These are phyloP conservation scores for Ptychochromis oligacanthus DNA, from an alignment of 2,113 vertebrate genomes.

Conservation along the genomic window DNA sequence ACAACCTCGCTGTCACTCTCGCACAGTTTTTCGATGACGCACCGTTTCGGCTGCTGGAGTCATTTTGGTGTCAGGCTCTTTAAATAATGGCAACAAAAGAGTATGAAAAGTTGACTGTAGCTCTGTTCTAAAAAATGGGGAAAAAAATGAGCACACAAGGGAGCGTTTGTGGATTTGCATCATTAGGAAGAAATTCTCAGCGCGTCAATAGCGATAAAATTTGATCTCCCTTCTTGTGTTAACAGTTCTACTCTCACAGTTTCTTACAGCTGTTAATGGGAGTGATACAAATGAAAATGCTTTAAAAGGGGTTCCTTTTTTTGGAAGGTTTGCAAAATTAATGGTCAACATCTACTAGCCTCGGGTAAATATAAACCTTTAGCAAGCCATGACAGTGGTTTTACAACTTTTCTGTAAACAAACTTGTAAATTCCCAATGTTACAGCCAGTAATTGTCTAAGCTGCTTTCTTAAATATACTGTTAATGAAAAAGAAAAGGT, in stretches of 20 bases:
- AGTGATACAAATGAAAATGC: background rate
- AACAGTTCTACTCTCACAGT: background rate
- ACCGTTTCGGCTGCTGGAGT: background rate
- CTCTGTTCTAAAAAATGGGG: background rate
- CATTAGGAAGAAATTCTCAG: constrained; percentile 16
- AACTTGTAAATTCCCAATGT: background rate
- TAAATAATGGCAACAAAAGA: constrained; percentile 8
- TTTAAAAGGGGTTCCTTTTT: background rate
- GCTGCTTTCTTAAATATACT: background rate
- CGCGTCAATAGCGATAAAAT: constrained; percentile 28
- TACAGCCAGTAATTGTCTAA: background rate
- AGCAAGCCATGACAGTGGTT: background rate
- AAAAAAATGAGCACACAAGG: background rate
- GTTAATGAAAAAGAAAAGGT: background rate
- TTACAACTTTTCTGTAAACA: background rate
- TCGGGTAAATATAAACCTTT: background rate
- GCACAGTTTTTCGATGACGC: background rate
- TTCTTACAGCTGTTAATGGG: background rate
- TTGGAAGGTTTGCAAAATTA: background rate
- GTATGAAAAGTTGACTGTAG: constrained; percentile 9
- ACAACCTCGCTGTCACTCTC: constrained; percentile 13
- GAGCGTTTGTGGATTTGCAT: constrained; percentile 9
- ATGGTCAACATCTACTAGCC: background rate
- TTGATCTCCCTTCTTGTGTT: constrained; percentile 10
- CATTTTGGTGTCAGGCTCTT: background rate